Conservation (phyloP, 2,888 invertebrate species). For the Euclidia mi region DNA sequence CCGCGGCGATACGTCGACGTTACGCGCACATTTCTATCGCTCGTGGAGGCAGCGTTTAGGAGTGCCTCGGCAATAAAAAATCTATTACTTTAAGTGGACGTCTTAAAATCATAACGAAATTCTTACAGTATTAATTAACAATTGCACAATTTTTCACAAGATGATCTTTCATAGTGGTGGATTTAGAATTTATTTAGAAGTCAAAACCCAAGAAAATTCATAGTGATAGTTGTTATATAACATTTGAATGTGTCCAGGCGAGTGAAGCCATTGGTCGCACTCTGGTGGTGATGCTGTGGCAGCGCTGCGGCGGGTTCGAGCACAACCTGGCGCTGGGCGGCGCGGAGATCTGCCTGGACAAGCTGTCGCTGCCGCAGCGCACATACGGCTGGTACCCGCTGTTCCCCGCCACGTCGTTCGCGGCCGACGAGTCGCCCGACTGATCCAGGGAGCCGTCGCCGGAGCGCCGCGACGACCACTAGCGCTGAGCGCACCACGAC, state of each 20-base stretch:
- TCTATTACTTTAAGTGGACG: no score
- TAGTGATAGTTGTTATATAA: neutral
- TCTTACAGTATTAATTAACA: no score
- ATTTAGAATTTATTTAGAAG: no score
- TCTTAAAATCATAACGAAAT: no score
- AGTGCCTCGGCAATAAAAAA: no score
- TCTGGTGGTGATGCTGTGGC: constrained; percentile 97
- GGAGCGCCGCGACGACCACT: constrained; percentile 80
- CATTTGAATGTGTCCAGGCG: no score
- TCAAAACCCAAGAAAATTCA: no score
- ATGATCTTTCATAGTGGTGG: no score
- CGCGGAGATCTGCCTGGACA: constrained; percentile 95
- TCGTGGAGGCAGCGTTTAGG: no score
- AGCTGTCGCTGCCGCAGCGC: constrained; percentile 94
- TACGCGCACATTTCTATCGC: no score
- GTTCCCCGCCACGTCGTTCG: constrained; percentile 96
- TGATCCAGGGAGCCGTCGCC: constrained; percentile 89
- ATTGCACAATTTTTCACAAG: no score
- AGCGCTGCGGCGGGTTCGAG: constrained; percentile 96
- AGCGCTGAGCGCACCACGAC: constrained; percentile 79
- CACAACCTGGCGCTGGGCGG: constrained; percentile 95
- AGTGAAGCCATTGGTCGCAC: constrained; percentile 94
- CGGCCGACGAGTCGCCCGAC: constrained; percentile 90
- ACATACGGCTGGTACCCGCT: constrained; percentile 98
- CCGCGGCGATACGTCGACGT: no score